Base-by-base conservation (phyloP, 1,140 invertebrate species). In the Eulimnadia texana region DNA sequence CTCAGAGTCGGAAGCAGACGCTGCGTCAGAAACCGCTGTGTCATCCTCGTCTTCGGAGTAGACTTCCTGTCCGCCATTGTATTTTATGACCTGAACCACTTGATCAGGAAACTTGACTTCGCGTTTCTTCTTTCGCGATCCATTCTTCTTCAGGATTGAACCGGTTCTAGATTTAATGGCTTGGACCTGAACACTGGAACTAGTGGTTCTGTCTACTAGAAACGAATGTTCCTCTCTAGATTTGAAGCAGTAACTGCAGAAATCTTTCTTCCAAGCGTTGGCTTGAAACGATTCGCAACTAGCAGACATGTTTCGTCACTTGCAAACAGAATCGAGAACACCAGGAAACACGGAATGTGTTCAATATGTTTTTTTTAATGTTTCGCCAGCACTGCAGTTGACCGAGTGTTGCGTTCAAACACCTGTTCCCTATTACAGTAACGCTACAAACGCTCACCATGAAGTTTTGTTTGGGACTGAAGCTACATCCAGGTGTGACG, bases 251-350 rank as follows among this genome's bases (percentile, higher is more conserved):
- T 94, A 93, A 16, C 88, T 88, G 75, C 92, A 95, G 63, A 94
- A 80, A 70, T 94, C 91, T 73, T 91, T 93, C 72, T 89, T 88
- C 92, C 92, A 96, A 55, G 91, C 88, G 75, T 96, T 94, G 74
- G 93, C 88, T 64, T 90, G 86, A 74, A 96, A 96, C 68, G 85
- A 87, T 72, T 84, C 82, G 78, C 92, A 95, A 68, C 88, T 85
- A 58, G 83, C 80, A 66, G 86, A 87, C 83, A 86, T 82, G n/a
- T 28, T 61, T 42, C 33, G n/a, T n/a, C n/a, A n/a, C n/a, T n/a
- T n/a, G n/a, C n/a, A n/a, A n/a, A n/a, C n/a, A n/a, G n/a, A n/a
- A n/a, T n/a, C n/a, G n/a, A n/a, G n/a, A n/a, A n/a, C n/a, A n/a
- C n/a, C n/a, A n/a, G n/a, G n/a, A n/a, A n/a, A n/a, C n/a, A n/a